Conservation (phyloP, 2,113 vertebrate genomes). For the Larimichthys polyactis region DNA sequence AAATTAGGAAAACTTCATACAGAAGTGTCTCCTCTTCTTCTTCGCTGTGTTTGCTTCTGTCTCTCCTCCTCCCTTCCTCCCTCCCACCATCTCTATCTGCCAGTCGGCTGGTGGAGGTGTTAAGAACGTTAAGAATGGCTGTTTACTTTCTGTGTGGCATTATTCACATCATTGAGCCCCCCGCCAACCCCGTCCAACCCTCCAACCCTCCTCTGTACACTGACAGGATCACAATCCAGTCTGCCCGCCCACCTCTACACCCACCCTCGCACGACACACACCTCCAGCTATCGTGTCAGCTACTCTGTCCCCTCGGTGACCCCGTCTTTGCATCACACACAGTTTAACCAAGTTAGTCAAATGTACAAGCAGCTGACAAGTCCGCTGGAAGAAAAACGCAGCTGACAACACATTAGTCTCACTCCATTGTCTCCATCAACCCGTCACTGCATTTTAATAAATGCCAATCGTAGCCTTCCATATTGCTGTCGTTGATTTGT, state of each 20-base stretch:
- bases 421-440: conserved; percentile 42
- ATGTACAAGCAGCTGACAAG: conserved; percentile 53
- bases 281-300: conserved; percentile 66
- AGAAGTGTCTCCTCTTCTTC: conserved; percentile 46
- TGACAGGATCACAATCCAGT: conserved; percentile 61
- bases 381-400: conserved; percentile 41
- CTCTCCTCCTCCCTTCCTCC: not conserved
- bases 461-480: not conserved
- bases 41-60: conserved; percentile 39
- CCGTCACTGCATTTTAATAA: not conserved
- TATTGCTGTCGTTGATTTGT: conserved; percentile 9
- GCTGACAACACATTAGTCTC: conserved; percentile 43
- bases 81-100: conserved; percentile 44
- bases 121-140: conserved; percentile 63
- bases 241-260: conserved; percentile 32
- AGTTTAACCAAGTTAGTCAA: conserved; percentile 52
- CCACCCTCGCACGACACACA: conserved; percentile 31
- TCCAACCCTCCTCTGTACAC: conserved; percentile 15
- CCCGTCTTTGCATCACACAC: conserved; percentile 58
- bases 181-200: not conserved
- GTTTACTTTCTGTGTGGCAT: conserved; percentile 73
- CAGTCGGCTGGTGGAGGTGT: conserved; percentile 74
- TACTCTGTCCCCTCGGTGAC: conserved; percentile 79
- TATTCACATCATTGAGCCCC: conserved; percentile 70
- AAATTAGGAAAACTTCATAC: conserved; percentile 61